A percentile compares a stretch with the other conserved stretches of the same genome.
These are phyloP conservation scores for Xylocopa sonorina DNA, from an alignment of 1,140 invertebrate genomes.

Conservation along the genomic window DNA sequence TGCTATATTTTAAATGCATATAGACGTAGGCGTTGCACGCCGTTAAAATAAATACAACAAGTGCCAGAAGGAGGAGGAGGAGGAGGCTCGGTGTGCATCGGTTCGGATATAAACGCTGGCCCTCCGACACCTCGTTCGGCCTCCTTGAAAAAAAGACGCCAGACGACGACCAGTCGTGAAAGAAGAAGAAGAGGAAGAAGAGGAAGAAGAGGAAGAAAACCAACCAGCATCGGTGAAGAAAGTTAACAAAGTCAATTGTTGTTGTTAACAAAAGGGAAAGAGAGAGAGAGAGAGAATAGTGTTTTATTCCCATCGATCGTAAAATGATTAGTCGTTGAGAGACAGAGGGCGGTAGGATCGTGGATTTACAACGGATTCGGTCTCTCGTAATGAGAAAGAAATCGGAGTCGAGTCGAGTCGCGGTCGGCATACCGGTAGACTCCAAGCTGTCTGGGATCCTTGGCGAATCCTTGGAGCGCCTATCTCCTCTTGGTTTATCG, in stretches of 20 bases:
- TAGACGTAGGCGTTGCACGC: constrained; percentile 80
- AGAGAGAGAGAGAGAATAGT: no score
- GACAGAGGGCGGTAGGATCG: no score
- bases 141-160: constrained; percentile 32
- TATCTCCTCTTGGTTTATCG: constrained; percentile 72
- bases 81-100: constrained; percentile 70
- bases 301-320: no score
- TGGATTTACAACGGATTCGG: constrained; percentile 17
- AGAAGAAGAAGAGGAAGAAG: constrained; percentile 53
- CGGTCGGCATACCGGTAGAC: constrained; percentile 72
- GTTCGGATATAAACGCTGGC: constrained; percentile 72
- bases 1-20: constrained; percentile 81
- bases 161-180: constrained; percentile 39
- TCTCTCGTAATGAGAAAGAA: constrained; percentile 27
- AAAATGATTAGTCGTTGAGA: no score
- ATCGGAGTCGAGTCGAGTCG: constrained; percentile 42
- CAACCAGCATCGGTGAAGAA: no score
- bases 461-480: constrained; percentile 71
- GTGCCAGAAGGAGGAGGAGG: no score
- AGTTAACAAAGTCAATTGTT: no score
- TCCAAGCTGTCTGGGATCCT: constrained; percentile 80
- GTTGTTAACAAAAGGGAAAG: no score
- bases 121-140: constrained; percentile 74
- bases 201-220: constrained; percentile 52
- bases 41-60: constrained; percentile 79